Conservation (phyloP, 2,888 invertebrate species). For the Amphipoea oculea region DNA sequence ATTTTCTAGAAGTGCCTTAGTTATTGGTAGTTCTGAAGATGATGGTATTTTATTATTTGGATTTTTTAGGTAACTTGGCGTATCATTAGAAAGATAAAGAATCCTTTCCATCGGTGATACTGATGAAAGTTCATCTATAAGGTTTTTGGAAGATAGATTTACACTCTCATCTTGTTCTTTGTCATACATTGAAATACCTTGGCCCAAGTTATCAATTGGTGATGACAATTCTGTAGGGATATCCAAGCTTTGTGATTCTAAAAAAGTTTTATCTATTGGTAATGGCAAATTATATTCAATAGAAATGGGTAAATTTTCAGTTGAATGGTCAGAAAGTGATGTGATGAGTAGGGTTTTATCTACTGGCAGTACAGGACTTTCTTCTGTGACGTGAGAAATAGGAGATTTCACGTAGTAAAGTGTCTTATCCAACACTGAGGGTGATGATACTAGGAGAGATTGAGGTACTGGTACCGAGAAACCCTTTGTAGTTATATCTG, state of each 20-base stretch:
- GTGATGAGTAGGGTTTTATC: too few species aligned
- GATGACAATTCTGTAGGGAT: not conserved
- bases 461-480: too few species aligned
- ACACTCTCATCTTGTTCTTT: not conserved
- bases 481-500: not conserved
- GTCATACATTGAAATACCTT: not conserved
- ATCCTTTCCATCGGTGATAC: too few species aligned
- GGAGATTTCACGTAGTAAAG: too few species aligned
- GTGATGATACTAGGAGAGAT: too few species aligned
- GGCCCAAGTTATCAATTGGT: not conserved
- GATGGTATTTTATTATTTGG: not conserved
- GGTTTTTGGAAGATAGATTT: too few species aligned
- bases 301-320: not conserved
- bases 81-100: not conserved
- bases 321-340: not conserved
- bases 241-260: not conserved
- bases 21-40: conserved; percentile 6
- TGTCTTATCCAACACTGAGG: not conserved
- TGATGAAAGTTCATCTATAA: too few species aligned
- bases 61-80: too few species aligned
- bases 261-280: too few species aligned
- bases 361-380: too few species aligned
- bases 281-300: too few species aligned
- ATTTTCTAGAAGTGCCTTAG: conserved; percentile 15
- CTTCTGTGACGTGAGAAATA: too few species aligned